Conservation (phyloP, 2,113 vertebrate species). For the Mirounga angustirostris region DNA sequence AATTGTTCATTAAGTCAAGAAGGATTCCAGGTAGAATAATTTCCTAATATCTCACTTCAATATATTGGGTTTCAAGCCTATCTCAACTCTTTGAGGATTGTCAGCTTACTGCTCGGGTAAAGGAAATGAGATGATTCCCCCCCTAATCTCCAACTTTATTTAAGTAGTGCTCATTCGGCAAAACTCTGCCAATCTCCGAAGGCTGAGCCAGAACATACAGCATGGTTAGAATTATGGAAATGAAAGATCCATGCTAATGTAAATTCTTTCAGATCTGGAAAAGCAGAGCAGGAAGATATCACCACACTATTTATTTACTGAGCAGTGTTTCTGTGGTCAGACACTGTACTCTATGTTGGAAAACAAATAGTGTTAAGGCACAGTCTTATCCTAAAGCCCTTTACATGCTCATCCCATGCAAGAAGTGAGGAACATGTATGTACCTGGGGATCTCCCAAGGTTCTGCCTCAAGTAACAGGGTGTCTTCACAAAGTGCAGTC, state of each 20-base stretch:
- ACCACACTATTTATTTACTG: background rate
- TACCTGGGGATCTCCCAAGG: rapidly evolving
- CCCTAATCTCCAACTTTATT: background rate
- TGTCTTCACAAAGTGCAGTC: background rate
- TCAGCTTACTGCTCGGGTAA: background rate
- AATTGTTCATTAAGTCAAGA: constrained; percentile 13
- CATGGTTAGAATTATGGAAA: background rate
- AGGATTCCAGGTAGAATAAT: background rate
- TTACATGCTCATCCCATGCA: background rate
- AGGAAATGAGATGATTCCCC: background rate
- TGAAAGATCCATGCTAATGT: background rate
- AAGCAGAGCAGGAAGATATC: background rate
- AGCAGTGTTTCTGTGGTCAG: background rate
- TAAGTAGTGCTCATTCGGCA: background rate
- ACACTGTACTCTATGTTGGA: background rate
- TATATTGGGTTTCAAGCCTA: background rate
- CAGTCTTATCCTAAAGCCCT: background rate
- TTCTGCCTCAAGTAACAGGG: background rate
- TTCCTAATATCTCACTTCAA: background rate
- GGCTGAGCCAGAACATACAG: background rate
- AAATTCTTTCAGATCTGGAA: background rate
- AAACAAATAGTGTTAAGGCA: background rate
- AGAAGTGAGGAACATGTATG: rapidly evolving
- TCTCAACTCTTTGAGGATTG: background rate
- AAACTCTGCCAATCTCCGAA: background rate